phyloP scores from a whole-genome alignment of 2,797 vertebrate genomes.

The Cygnus olor region DNA sequence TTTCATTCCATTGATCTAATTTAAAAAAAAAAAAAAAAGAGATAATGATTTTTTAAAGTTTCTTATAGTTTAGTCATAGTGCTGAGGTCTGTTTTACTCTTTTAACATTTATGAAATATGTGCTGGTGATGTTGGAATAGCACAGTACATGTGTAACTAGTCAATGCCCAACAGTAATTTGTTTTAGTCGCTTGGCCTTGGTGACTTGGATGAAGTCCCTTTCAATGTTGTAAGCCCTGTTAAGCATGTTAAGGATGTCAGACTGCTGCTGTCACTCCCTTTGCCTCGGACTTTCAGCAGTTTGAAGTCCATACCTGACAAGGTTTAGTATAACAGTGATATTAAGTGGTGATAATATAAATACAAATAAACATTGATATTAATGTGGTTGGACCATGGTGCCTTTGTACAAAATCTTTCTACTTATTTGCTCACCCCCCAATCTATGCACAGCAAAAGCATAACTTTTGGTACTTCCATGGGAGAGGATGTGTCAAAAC shows the following conservation, averaged over 20 bases:
- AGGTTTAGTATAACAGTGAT: not conserved
- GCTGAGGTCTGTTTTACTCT: not conserved
- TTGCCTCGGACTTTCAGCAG: not conserved
- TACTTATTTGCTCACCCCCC: not conserved
- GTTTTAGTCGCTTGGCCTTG: not conserved
- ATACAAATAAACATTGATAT: not conserved
- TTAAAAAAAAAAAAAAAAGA: not conserved
- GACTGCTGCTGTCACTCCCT: not conserved
- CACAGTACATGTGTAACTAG: not conserved
- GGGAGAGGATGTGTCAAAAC: not conserved
- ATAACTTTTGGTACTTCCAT: not conserved
- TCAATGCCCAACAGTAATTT: not conserved
- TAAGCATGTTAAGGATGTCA: not conserved
- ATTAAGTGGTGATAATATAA: not conserved
- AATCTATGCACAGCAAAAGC: not conserved
- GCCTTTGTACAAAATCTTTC: not conserved
- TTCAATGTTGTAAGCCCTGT: not conserved
- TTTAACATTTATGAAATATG: not conserved
- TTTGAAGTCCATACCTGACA: not conserved
- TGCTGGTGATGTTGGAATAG: not conserved
- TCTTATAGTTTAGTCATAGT: not conserved
- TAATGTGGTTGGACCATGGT: not conserved
- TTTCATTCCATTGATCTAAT: not conserved
- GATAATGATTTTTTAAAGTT: not conserved
- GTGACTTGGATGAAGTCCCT: not conserved